phyloP scores from a whole-genome alignment of 2,113 vertebrate species.

The Cyanistes caeruleus region DNA sequence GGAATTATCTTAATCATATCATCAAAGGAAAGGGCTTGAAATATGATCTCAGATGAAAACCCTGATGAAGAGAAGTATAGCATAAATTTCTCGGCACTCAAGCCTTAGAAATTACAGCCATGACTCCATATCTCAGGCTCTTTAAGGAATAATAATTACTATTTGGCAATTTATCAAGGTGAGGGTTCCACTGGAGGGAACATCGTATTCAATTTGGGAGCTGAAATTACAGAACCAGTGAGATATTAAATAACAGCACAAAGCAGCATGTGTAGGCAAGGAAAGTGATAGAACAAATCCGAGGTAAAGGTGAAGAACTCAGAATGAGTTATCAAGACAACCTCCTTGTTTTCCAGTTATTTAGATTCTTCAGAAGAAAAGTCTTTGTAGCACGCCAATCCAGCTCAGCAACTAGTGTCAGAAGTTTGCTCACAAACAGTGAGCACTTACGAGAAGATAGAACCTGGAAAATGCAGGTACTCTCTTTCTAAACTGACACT shows the following conservation, averaged over 20 bases:
- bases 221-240: constrained; percentile 65
- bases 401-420: neutral
- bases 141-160: constrained; percentile 80
- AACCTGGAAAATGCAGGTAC: neutral
- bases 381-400: neutral
- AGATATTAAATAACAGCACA: constrained; percentile 73
- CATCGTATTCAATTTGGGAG: constrained; percentile 69
- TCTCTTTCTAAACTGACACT: neutral
- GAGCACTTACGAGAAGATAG: neutral
- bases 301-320: constrained; percentile 22
- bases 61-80: constrained; percentile 45
- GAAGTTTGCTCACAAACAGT: neutral
- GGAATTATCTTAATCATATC: constrained; percentile 79
- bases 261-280: constrained; percentile 25
- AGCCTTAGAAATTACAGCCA: constrained; percentile 71
- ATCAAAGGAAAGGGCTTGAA: constrained; percentile 71
- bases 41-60: constrained; percentile 73
- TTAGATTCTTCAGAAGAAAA: neutral
- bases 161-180: constrained; percentile 78
- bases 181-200: constrained; percentile 67
- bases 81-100: constrained; percentile 75
- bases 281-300: constrained; percentile 25
- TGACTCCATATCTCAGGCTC: constrained; percentile 68
- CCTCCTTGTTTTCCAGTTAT: neutral
- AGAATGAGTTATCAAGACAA: neutral